phyloP scores from a whole-genome alignment of 2,888 invertebrate genomes.

The Pyralis farinalis region DNA sequence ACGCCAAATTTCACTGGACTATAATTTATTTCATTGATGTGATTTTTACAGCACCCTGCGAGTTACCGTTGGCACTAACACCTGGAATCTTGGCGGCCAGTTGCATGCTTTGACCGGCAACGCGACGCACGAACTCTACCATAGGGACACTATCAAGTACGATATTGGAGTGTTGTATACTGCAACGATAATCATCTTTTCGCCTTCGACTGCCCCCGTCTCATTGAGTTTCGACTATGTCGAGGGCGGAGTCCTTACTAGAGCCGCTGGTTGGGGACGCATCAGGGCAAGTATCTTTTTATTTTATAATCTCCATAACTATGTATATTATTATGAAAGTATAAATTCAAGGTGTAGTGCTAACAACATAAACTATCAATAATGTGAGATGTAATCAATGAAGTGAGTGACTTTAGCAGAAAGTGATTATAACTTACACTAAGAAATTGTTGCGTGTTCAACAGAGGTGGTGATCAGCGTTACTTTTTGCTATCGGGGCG shows the following conservation, averaged over 20 bases:
- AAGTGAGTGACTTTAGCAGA: too few relatives aligned
- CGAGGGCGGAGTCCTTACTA: slow-evolving; percentile 23
- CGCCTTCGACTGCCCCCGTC: slow-evolving; percentile 13
- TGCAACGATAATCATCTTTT: neutral
- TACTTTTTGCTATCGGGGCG: too few relatives aligned
- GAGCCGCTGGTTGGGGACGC: slow-evolving; percentile 57
- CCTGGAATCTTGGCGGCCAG: slow-evolving; percentile 46
- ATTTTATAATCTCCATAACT: too few relatives aligned
- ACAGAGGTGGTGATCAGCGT: too few relatives aligned
- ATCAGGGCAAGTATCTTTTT: slow-evolving; percentile 39
- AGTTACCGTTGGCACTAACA: slow-evolving; percentile 49
- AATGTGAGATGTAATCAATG: too few relatives aligned
- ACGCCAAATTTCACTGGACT: too few relatives aligned
- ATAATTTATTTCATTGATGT: too few relatives aligned
- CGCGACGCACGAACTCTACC: slow-evolving; percentile 50
- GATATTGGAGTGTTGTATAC: slow-evolving; percentile 34
- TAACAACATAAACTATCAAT: too few relatives aligned
- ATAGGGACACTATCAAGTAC: slow-evolving; percentile 26
- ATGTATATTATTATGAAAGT: too few relatives aligned
- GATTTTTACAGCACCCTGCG: slow-evolving; percentile 41
- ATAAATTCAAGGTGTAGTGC: too few relatives aligned
- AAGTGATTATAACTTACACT: too few relatives aligned
- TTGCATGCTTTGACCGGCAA: slow-evolving; percentile 36
- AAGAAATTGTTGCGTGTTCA: too few relatives aligned
- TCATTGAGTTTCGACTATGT: slow-evolving; percentile 26